Evolutionary conservation across 2,797 vertebrate species (phyloP).

Genomic region (Simalia tracyae): DNA sequence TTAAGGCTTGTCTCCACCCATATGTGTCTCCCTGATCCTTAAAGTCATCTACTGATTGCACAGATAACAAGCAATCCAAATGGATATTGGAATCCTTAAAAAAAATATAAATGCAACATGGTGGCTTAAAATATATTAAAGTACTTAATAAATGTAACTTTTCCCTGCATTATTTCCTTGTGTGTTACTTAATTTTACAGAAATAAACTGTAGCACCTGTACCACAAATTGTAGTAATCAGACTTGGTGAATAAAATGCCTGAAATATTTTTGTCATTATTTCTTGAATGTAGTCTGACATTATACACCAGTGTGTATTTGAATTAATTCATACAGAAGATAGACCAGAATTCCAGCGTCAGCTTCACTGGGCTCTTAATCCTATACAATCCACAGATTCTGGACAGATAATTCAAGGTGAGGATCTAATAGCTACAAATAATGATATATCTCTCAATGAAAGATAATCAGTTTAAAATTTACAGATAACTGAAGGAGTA

Average conservation of each 20-base stretch:
- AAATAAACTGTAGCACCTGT: conserved; percentile 7
- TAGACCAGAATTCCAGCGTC: conserved; percentile 80
- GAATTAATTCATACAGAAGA: conserved; percentile 86
- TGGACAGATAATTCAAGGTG: conserved; percentile 72
- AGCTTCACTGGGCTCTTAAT: conserved; percentile 83
- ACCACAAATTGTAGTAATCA: fast-evolving
- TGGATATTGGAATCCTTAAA: not conserved
- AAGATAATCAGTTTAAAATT: not conserved
- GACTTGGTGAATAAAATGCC: not conserved
- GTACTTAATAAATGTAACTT: not conserved
- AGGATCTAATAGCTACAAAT: conserved; percentile 19
- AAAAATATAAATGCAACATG: not conserved
- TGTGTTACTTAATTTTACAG: not conserved
- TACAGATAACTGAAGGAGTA: not conserved
- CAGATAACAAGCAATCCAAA: not conserved
- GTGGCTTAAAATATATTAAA: not conserved
- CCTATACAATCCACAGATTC: conserved; percentile 69
- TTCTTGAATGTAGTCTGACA: conserved; percentile 76
- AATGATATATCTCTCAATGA: not conserved
- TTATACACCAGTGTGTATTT: conserved; percentile 86
- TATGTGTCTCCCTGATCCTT: not conserved
- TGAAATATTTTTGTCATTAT: not conserved
- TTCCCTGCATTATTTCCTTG: not conserved
- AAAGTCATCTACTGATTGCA: not conserved
- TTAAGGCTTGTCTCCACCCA: not conserved